Base-by-base conservation (phyloP, 2,797 vertebrate genomes). In the Phalanger gymnotis region DNA sequence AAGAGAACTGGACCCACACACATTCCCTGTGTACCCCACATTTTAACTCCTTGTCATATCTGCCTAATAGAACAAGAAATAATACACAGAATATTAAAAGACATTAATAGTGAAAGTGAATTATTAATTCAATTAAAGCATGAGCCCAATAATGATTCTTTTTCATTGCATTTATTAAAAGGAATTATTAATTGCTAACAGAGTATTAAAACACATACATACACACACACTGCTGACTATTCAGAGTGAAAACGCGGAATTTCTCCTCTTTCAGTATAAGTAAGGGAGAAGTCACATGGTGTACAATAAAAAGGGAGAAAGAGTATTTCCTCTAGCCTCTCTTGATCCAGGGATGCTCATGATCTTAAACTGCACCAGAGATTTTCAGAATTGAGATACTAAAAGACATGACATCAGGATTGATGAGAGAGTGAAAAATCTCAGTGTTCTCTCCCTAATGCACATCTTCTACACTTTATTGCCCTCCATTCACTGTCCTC, bases 51-150 rank as follows among this genome's bases (percentile, higher is more conserved):
- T 95, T 95, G 92, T 53, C 95, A n/a, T 93, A 92, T 94, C 95
- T 95, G 61, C 95, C 98, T 96, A 96, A 96, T 61, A 96, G 96
- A 96, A 97, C 54, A 95, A 97, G 96, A 97, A 98, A 97, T 97
- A 97, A 97, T 96, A 96, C 93, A 97, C 61, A 93, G 81, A 97
- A 95, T 96, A 97, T 97, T 96, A 94, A 96, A 95, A 96, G 94
- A 92, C 96, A 97, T 96, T 97, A 97, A 98, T 96, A 97, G 94
- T 54, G 73, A 52, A 92, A 93, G 97, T 98, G 97, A 97, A 97
- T 98, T 97, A 98, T 97, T 98, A 97, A 97, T 97, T 97, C 96
- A 97, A 97, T 98, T 97, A 97, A 97, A 97, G 90, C 57, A 81
- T 0, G 34, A 97, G 55, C 58, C 92, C 81, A 97, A 96, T 97